These are phyloP conservation scores for Charadrius vociferus DNA, from an alignment of 2,113 vertebrate genomes.

Conservation along the genomic window DNA sequence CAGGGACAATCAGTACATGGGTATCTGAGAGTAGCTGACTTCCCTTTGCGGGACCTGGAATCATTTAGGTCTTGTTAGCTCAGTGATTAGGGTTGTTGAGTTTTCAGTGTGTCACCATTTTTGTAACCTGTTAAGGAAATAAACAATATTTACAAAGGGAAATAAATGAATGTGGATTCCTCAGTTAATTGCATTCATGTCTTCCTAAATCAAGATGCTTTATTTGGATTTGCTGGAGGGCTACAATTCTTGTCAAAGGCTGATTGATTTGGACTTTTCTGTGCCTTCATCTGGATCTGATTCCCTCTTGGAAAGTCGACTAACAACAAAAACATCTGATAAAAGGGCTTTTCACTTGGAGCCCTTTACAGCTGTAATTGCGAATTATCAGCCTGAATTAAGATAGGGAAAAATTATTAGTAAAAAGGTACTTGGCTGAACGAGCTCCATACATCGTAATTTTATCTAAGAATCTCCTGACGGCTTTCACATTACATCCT, in stretches of 20 bases:
- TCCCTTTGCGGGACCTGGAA: constrained; percentile 42
- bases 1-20: neutral
- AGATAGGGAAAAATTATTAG: constrained; percentile 27
- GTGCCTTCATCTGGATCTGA: constrained; percentile 67
- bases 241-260: constrained; percentile 48
- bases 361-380: constrained; percentile 30
- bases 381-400: constrained; percentile 61
- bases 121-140: constrained; percentile 67
- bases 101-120: constrained; percentile 67
- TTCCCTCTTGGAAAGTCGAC: constrained; percentile 25
- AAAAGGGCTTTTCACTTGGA: constrained; percentile 35
- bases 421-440: constrained; percentile 39
- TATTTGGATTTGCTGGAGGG: constrained; percentile 62
- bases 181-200: constrained; percentile 55
- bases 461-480: constrained; percentile 1
- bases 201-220: constrained; percentile 60
- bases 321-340: constrained; percentile 53
- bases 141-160: constrained; percentile 63
- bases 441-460: neutral
- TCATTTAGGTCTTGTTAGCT: constrained; percentile 54
- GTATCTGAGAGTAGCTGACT: neutral
- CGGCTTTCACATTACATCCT: neutral
- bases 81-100: constrained; percentile 36
- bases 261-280: constrained; percentile 62
- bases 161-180: constrained; percentile 60